Percentiles rank a stretch among this genome's conserved stretches.
These are phyloP conservation scores for Calliopsis andreniformis DNA, from an alignment of 1,140 invertebrate species.

Conservation along the genomic window DNA sequence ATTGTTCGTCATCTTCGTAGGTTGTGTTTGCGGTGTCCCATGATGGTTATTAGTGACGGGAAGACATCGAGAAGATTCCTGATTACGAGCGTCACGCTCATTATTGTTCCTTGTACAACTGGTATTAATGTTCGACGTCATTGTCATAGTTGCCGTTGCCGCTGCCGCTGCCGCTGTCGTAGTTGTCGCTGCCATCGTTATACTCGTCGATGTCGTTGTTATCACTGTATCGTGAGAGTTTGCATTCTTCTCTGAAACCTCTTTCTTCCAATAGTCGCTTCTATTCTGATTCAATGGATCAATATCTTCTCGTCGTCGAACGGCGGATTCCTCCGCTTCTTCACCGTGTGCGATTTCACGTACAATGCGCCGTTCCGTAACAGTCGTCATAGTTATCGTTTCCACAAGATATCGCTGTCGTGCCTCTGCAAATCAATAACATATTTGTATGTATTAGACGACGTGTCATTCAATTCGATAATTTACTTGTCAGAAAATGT, in stretches of 20 bases:
- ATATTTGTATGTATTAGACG: too few species aligned
- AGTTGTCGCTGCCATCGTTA: not conserved
- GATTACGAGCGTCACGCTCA: not conserved
- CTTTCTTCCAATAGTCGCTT: conserved; percentile 13
- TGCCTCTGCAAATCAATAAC: conserved; percentile 71
- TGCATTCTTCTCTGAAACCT: conserved; percentile 19
- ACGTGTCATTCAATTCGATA: too few species aligned
- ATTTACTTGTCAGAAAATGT: too few species aligned
- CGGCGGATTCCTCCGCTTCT: conserved; percentile 58
- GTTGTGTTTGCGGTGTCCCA: not conserved
- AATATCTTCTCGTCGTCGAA: conserved; percentile 50
- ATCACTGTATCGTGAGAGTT: not conserved
- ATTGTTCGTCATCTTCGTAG: not conserved
- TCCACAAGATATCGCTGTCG: conserved; percentile 86
- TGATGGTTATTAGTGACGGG: not conserved
- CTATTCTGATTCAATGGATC: conserved; percentile 55
- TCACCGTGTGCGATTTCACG: conserved; percentile 80
- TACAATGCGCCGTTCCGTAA: conserved; percentile 85
- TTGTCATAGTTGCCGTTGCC: too few species aligned
- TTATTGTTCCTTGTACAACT: too few species aligned
- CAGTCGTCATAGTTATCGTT: conserved; percentile 86
- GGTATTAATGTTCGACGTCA: too few species aligned
- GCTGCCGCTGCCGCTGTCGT: too few species aligned
- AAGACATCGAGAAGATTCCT: not conserved
- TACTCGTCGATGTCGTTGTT: too few species aligned